These are phyloP conservation scores for Prunella fulvescens DNA, from an alignment of 2,113 vertebrate genomes.

Conservation along the genomic window DNA sequence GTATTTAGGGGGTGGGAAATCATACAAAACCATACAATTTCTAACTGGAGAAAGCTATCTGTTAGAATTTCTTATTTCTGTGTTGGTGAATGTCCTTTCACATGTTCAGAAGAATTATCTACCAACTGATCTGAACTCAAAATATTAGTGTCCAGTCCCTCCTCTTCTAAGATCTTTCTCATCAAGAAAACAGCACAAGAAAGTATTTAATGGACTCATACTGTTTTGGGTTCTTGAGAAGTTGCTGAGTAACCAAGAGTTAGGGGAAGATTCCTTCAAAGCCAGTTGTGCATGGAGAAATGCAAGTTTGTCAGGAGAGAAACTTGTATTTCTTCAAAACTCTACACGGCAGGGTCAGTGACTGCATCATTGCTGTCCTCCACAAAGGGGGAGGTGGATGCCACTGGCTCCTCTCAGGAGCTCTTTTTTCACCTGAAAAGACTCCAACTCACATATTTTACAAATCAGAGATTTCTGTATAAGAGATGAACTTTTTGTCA, in stretches of 20 bases:
- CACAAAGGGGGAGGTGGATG: neutral
- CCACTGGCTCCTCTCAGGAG: neutral
- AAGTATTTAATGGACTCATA: neutral
- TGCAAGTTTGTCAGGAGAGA: neutral
- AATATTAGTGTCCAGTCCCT: neutral
- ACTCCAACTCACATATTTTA: neutral
- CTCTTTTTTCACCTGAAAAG: neutral
- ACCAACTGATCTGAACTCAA: neutral
- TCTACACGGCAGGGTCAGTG: fast-evolving
- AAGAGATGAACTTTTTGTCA: neutral
- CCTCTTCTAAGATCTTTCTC: neutral
- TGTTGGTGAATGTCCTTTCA: neutral
- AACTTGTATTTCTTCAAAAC: neutral
- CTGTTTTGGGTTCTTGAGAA: neutral
- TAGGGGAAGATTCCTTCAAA: neutral
- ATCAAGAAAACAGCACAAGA: neutral
- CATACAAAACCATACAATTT: neutral
- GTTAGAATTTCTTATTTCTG: neutral
- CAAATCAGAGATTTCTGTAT: neutral
- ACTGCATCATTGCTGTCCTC: neutral
- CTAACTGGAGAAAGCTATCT: neutral
- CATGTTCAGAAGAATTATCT: neutral
- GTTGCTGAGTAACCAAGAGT: neutral
- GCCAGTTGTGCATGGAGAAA: neutral
- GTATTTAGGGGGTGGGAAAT: neutral